A percentile compares a stretch with the other conserved stretches of the same genome.
Evolutionary conservation across 2,888 invertebrate species (phyloP).

Genomic region (Platycnemis pennipes): DNA sequence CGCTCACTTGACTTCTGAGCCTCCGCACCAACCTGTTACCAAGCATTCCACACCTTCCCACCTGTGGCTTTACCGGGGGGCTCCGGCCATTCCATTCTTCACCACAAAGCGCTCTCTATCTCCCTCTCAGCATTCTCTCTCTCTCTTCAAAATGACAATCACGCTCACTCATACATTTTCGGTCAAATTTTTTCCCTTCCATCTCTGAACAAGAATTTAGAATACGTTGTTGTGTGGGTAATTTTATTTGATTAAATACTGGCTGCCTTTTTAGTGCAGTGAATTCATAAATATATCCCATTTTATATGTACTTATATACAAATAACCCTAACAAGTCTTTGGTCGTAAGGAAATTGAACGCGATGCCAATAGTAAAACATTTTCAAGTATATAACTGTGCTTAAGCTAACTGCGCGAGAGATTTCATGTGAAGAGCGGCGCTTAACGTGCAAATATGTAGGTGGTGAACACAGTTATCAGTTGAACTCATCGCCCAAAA

Average conservation of each 20-base stretch:
- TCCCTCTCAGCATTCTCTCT: no score
- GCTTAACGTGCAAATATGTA: background rate
- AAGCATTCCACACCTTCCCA: background rate
- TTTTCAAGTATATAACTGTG: background rate
- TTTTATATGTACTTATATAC: conserved; percentile 6
- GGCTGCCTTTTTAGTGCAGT: conserved; percentile 35
- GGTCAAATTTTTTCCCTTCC: background rate
- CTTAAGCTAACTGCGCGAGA: conserved; percentile 23
- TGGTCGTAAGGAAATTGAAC: background rate
- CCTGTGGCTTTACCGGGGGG: background rate
- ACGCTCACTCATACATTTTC: background rate
- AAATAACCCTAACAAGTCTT: conserved; percentile 35
- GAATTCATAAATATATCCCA: conserved; percentile 46
- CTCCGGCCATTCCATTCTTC: no score
- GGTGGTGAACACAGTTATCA: background rate
- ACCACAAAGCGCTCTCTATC: no score
- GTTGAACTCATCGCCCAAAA: background rate
- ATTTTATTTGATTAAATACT: background rate
- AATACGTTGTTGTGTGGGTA: background rate
- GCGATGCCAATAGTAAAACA: background rate
- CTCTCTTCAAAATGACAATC: background rate
- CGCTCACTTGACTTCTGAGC: background rate
- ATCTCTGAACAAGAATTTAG: background rate
- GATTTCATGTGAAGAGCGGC: background rate
- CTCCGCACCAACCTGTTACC: background rate